phyloP scores from a whole-genome alignment of 2,113 vertebrate species.

The Phyllostomus discolor region DNA sequence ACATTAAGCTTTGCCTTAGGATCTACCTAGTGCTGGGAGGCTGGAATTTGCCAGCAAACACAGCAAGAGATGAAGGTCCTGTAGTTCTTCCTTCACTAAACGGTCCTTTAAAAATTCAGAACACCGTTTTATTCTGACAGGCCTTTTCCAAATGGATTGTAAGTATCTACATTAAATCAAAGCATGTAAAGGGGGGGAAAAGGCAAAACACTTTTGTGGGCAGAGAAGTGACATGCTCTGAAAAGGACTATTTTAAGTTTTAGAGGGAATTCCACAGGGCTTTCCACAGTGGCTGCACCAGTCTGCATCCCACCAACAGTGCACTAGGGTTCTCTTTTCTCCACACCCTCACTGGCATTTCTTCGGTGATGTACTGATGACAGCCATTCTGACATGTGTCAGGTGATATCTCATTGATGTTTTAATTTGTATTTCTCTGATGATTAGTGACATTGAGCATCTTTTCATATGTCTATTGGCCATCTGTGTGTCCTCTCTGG shows the following conservation, averaged over 20 bases:
- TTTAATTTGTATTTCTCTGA: no score
- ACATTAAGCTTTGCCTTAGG: not conserved
- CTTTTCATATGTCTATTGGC: no score
- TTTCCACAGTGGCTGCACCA: no score
- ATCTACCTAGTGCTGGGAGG: not conserved
- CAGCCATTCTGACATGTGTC: no score
- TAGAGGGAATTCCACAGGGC: no score
- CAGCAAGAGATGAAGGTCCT: not conserved
- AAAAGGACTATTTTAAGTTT: not conserved
- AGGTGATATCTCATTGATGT: no score
- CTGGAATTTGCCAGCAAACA: not conserved
- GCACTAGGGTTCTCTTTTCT: no score
- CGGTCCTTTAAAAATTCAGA: not conserved
- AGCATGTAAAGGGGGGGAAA: not conserved
- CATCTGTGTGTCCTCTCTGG: no score
- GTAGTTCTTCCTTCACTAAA: not conserved
- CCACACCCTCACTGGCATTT: no score
- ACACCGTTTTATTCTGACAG: not conserved
- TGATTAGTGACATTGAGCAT: no score
- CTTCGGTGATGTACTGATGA: no score
- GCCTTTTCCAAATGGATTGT: not conserved
- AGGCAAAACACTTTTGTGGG: not conserved
- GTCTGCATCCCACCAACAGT: no score
- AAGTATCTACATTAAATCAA: constrained; percentile 27
- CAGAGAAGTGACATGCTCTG: not conserved